Conservation (phyloP, 1,140 invertebrate species). For the Aphidius gifuensis region DNA sequence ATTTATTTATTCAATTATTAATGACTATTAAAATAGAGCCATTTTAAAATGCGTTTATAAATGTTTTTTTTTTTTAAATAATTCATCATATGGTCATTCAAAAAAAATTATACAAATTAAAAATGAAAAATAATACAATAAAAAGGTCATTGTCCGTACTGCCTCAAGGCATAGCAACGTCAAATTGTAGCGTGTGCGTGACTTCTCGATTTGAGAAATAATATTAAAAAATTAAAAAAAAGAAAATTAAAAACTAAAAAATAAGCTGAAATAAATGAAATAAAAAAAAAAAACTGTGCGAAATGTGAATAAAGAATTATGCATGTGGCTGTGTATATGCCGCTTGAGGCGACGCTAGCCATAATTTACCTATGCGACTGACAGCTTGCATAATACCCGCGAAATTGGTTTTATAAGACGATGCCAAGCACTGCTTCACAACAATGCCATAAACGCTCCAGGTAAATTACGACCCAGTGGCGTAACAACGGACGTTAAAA, state of each 20-base stretch:
- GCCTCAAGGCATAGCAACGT: conserved; percentile 22
- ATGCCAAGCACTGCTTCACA: conserved; percentile 48
- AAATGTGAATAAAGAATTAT: conserved; percentile 15
- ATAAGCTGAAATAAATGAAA: not conserved
- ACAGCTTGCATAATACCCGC: conserved; percentile 55
- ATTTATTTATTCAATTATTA: too few species aligned
- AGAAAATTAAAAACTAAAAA: conserved; percentile 6
- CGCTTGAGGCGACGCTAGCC: conserved; percentile 42
- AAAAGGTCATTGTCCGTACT: conserved; percentile 18
- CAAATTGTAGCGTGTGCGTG: conserved; percentile 24
- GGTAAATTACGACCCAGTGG: conserved; percentile 49
- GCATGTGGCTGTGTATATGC: conserved; percentile 36
- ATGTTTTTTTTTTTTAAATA: too few species aligned
- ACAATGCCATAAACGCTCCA: conserved; percentile 52
- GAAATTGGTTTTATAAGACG: conserved; percentile 56
- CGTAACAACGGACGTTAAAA: conserved; percentile 33
- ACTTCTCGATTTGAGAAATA: conserved; percentile 21
- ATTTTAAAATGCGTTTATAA: not conserved
- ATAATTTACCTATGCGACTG: conserved; percentile 51
- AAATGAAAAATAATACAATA: conserved; percentile 4
- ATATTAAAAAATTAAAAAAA: not conserved
- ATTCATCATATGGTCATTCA: not conserved
- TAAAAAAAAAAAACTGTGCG: not conserved
- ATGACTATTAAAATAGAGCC: conserved; percentile 9
- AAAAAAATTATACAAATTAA: not conserved